phyloP scores from a whole-genome alignment of 2,113 vertebrate species.

The Rhea americana region DNA sequence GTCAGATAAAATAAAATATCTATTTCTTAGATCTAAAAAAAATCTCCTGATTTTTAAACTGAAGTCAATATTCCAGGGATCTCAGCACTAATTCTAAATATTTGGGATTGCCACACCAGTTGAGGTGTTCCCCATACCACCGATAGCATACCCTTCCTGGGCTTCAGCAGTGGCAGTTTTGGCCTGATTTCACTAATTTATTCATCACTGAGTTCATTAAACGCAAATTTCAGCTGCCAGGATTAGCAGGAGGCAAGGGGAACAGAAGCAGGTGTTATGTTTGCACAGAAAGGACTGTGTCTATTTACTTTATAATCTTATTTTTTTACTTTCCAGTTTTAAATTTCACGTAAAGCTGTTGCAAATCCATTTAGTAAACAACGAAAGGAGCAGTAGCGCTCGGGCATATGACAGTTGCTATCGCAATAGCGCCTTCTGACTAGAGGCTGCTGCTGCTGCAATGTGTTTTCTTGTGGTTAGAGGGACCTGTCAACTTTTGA shows the following conservation, averaged over 20 bases:
- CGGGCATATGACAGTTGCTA: not conserved
- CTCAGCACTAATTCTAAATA: not conserved
- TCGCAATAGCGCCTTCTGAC: not conserved
- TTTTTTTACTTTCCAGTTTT: constrained; percentile 1
- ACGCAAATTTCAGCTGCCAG: not conserved
- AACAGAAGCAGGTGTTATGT: not conserved
- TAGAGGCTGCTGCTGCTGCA: not conserved
- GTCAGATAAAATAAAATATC: not conserved
- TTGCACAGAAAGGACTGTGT: not conserved
- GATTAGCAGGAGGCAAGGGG: not conserved
- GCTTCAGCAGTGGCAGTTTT: not conserved
- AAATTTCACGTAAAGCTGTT: not conserved
- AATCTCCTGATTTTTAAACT: not conserved
- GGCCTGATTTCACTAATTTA: not conserved
- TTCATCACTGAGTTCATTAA: not conserved
- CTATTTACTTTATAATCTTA: not conserved
- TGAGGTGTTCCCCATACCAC: not conserved
- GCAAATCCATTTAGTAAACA: not conserved
- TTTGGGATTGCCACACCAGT: not conserved
- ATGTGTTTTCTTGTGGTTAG: not conserved
- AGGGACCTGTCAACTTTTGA: constrained; percentile 7
- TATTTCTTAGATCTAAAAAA: not conserved
- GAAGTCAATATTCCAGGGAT: not conserved
- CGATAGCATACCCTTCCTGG: not conserved
- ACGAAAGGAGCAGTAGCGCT: rapidly evolving